These are phyloP conservation scores for Trematomus bernacchii DNA, from an alignment of 2,797 vertebrate genomes.

Conservation along the genomic window DNA sequence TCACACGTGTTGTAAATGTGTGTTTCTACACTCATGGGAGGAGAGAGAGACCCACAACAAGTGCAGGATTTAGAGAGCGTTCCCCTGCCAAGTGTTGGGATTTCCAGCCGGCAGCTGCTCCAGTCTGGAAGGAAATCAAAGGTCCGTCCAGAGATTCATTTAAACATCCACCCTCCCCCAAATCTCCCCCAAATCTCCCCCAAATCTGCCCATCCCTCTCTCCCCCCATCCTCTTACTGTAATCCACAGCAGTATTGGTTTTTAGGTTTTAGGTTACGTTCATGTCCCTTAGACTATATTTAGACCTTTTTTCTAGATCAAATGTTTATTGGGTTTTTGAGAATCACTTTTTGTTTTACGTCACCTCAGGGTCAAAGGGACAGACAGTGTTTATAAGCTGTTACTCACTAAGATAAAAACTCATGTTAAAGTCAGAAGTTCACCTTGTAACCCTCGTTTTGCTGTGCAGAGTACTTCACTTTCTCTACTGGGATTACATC, in stretches of 20 bases:
- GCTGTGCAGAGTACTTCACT: no score
- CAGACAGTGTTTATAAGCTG: not conserved
- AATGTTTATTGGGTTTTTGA: not conserved
- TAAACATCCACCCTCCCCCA: slow-evolving; percentile 39
- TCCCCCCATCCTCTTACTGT: slow-evolving; percentile 42
- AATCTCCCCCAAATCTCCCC: slow-evolving; percentile 31
- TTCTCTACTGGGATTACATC: no score
- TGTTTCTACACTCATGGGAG: not conserved
- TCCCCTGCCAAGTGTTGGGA: slow-evolving; percentile 43
- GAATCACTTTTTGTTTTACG: not conserved
- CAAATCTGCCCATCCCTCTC: slow-evolving; percentile 10
- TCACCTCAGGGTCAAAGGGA: not conserved
- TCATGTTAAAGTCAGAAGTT: not conserved
- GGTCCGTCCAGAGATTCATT: slow-evolving; percentile 52
- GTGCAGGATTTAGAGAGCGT: slow-evolving; percentile 23
- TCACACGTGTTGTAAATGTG: slow-evolving; percentile 3
- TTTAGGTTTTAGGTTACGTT: slow-evolving; percentile 37
- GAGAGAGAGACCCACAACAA: slow-evolving; percentile 6
- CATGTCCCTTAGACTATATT: slow-evolving; percentile 15
- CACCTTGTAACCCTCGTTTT: no score
- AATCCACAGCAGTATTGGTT: slow-evolving; percentile 37
- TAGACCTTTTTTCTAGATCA: not conserved
- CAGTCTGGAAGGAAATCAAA: slow-evolving; percentile 66
- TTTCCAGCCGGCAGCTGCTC: slow-evolving; percentile 66
- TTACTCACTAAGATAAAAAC: not conserved